Percentiles rank a stretch among this genome's conserved stretches.
Evolutionary conservation across 2,888 invertebrate species (phyloP).

Genomic region (Cataglyphis rosenhaueri): DNA sequence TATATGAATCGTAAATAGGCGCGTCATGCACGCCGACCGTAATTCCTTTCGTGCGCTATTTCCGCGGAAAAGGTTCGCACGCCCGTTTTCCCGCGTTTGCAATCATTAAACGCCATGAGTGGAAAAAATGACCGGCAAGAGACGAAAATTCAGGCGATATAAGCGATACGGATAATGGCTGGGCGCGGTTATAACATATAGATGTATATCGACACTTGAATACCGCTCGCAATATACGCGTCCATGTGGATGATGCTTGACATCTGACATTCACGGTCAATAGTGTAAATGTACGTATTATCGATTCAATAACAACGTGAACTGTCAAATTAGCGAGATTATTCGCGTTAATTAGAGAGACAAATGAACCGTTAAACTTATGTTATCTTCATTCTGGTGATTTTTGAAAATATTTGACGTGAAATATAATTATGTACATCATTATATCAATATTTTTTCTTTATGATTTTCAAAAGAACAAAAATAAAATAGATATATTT

Average conservation of each 20-base stretch:
- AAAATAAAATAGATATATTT: not conserved
- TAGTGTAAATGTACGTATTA: conserved; percentile 8
- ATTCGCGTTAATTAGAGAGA: conserved; percentile 19
- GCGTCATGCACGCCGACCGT: conserved; percentile 64
- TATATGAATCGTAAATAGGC: conserved; percentile 76
- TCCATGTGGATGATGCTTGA: conserved; percentile 9
- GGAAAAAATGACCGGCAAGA: conserved; percentile 55
- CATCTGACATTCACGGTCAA: conserved; percentile 31
- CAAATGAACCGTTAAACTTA: not conserved
- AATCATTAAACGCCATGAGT: conserved; percentile 58
- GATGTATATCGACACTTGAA: conserved; percentile 11
- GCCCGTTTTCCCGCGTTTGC: conserved; percentile 52
- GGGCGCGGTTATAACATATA: not conserved
- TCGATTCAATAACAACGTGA: conserved; percentile 15
- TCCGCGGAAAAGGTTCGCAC: conserved; percentile 42
- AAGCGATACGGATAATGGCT: conserved; percentile 30
- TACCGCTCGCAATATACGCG: not conserved
- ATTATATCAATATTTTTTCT: not conserved
- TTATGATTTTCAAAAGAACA: not conserved
- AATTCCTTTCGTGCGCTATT: conserved; percentile 59
- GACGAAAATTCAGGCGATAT: conserved; percentile 12
- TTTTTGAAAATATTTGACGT: not conserved
- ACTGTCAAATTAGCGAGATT: conserved; percentile 9
- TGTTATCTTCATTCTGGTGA: not conserved
- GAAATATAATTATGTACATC: not conserved